Conservation (phyloP, 1,140 invertebrate species). For the Theocolax elegans region DNA sequence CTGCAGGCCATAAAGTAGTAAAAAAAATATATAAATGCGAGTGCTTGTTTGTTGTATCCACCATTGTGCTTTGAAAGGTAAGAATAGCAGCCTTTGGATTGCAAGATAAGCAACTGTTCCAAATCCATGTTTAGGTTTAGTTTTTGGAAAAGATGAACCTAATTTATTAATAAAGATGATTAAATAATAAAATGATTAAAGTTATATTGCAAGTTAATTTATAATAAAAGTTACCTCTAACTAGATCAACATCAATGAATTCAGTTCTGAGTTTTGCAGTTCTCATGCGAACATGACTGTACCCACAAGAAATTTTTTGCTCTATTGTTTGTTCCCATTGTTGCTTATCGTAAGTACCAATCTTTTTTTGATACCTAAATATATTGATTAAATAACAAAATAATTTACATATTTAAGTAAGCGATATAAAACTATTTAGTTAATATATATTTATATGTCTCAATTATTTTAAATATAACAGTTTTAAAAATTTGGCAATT, state of each 20-base stretch:
- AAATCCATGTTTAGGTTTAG: conserved; percentile 90
- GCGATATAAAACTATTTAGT: background rate
- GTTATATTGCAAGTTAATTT: conserved; percentile 22
- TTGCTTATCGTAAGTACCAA: conserved; percentile 95
- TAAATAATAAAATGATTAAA: conserved; percentile 29
- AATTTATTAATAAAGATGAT: conserved; percentile 51
- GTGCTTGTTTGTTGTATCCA: conserved; percentile 88
- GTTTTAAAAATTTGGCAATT: background rate
- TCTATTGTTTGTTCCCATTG: conserved; percentile 96
- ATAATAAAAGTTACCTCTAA: conserved; percentile 69
- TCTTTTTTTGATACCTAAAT: conserved; percentile 90
- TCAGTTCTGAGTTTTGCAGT: conserved; percentile 90
- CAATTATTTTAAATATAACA: background rate
- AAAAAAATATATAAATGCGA: conserved; percentile 77
- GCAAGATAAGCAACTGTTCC: conserved; percentile 84
- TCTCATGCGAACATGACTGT: conserved; percentile 87
- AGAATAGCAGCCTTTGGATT: conserved; percentile 80
- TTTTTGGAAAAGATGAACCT: conserved; percentile 94
- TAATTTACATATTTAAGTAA: background rate
- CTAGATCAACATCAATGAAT: conserved; percentile 94
- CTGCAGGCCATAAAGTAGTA: conserved; percentile 83
- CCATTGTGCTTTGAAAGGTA: conserved; percentile 87
- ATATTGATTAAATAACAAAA: conserved; percentile 1
- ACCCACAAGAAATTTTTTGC: conserved; percentile 85
- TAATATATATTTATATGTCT: background rate